Base-by-base conservation (phyloP, 2,888 invertebrate genomes). In the Gryllus longicercus region DNA sequence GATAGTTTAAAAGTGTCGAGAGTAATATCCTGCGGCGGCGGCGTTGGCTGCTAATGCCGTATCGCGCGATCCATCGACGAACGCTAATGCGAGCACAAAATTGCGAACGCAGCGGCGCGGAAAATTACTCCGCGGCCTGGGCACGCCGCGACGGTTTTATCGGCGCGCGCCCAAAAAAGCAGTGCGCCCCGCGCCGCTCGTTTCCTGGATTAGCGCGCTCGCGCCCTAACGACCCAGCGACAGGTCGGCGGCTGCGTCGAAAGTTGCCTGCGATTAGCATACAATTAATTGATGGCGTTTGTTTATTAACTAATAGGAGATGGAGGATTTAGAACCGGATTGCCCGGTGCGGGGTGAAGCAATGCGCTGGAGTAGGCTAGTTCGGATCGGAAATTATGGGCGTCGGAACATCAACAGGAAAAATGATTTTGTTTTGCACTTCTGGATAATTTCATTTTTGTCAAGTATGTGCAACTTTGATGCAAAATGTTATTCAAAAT, bases 1-100 rank as follows among this genome's bases (percentile, higher is more conserved):
- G 63, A 63, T 63, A 63, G 63, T 63, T 63, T 63, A 63, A n/a
- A 63, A 63, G 63, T 63, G 63, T 63, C 63, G 63, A 63, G 63
- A 63, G 63, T 63, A 63, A 63, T 63, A 63, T 63, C 63, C 63
- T 63, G 63, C 11, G 63, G 63, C 14, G 63, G 38, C 38, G 38
- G 38, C 8, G 38, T 38, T 5, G n/a, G 63, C 63, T n/a, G 63
- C n/a, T 63, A 63, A 63, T 63, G n/a, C 63, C n/a, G 16, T 63
- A 63, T 63, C 63, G 63, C 8, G 63, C 63, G n/a, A 63, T 63
- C 63, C n/a, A 63, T 63, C 63, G n/a, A 63, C 14, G 63, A 14
- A 18, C 63, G 63, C 63, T 63, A 63, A 63, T 63, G 16, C 14
- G 16, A 14, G 63, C 16, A n/a, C 63, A 63, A 63, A 63, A 63